phyloP scores from a whole-genome alignment of 2,888 invertebrate species.

The Xestia sexstrigata region DNA sequence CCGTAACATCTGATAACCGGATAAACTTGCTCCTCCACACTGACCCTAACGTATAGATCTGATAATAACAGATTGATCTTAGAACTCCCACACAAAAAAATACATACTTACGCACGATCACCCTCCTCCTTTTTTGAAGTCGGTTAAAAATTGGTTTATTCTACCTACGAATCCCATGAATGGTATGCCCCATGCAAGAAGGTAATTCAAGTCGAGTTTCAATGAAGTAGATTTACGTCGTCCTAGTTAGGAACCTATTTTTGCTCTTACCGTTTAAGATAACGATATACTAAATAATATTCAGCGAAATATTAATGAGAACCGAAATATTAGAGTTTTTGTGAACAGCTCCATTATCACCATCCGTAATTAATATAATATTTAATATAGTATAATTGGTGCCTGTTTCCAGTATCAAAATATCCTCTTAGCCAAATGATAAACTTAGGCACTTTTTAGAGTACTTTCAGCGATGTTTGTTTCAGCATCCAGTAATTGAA shows the following conservation, averaged over 20 bases:
- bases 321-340: neutral
- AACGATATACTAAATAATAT: slow-evolving; percentile 12
- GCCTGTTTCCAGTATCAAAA: neutral
- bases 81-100: neutral
- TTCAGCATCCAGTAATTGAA: neutral
- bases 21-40: slow-evolving; percentile 4
- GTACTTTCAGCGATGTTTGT: neutral
- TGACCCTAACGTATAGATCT: neutral
- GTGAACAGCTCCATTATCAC: neutral
- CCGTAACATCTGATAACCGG: neutral
- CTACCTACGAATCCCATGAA: neutral
- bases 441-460: neutral
- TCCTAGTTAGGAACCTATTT: neutral
- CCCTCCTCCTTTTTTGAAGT: too few species aligned
- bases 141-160: neutral
- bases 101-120: too few species aligned
- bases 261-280: neutral
- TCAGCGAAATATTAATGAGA: neutral
- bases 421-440: neutral
- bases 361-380: neutral
- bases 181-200: too few species aligned
- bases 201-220: neutral
- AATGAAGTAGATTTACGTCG: neutral
- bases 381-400: too few species aligned
- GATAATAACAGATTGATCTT: neutral